Evolutionary conservation across 2,113 vertebrate species (phyloP).

Genomic region (Neotragus moschatus): DNA sequence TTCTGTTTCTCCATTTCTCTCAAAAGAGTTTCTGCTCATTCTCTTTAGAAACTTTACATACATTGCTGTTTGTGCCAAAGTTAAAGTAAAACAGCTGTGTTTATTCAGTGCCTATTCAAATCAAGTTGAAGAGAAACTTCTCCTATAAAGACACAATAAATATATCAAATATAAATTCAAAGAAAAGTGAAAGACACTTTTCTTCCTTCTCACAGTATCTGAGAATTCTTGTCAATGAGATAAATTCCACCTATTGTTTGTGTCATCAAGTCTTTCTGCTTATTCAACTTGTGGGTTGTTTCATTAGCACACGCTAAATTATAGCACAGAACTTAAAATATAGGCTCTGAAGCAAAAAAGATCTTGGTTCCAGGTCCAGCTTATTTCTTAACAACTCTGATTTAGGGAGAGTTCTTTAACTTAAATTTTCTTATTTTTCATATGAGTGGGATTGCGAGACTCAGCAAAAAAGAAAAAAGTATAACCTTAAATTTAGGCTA

Average conservation of each 20-base stretch:
- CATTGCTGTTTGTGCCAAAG: background rate
- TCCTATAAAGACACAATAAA: constrained; percentile 38
- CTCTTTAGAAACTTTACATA: background rate
- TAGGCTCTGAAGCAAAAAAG: background rate
- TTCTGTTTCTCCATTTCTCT: background rate
- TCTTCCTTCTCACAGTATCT: constrained; percentile 14
- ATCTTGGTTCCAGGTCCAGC: background rate
- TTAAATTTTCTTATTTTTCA: background rate
- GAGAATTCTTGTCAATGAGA: background rate
- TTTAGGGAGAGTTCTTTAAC: background rate
- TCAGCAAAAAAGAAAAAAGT: background rate
- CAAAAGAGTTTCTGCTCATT: constrained; percentile 9
- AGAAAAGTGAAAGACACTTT: background rate
- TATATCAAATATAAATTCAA: constrained; percentile 47
- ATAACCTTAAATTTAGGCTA: background rate
- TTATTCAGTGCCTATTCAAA: constrained; percentile 45
- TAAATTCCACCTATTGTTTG: background rate
- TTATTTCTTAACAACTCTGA: background rate
- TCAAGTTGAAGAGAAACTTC: constrained; percentile 8
- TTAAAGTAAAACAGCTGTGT: constrained; percentile 28
- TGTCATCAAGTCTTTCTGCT: constrained; percentile 6
- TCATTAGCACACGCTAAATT: background rate
- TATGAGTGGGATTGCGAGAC: background rate
- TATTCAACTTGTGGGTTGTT: constrained; percentile 9
- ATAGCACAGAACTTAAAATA: background rate